Conservation (phyloP, 1,140 invertebrate species). For the Drosophila lacteicornis region DNA sequence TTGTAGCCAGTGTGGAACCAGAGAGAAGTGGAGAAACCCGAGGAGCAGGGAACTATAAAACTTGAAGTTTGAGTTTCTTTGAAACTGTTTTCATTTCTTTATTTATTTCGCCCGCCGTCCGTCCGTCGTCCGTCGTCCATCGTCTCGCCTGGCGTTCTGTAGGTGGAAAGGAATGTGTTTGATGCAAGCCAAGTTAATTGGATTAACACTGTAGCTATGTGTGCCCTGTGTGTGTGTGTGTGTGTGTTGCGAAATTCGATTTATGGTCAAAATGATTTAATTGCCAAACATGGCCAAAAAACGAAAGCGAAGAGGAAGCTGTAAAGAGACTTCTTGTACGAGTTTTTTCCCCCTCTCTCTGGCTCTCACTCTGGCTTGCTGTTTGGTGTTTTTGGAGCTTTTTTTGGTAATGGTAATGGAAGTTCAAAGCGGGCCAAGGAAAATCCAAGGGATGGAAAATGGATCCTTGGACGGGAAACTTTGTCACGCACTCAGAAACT, state of each 20-base stretch:
- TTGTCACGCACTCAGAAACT: slow-evolving; percentile 45
- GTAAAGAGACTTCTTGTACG: slow-evolving; percentile 6
- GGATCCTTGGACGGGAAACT: slow-evolving; percentile 30
- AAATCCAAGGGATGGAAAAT: slow-evolving; percentile 25
- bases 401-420: slow-evolving; percentile 32
- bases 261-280: slow-evolving; percentile 75
- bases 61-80: slow-evolving; percentile 76
- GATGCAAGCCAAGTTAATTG: slow-evolving; percentile 75
- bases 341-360: background rate
- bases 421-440: slow-evolving; percentile 31
- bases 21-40: slow-evolving; percentile 10
- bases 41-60: slow-evolving; percentile 67
- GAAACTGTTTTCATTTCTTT: slow-evolving; percentile 72
- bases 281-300: slow-evolving; percentile 62
- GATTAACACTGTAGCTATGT: slow-evolving; percentile 64
- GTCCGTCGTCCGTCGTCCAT: slow-evolving; percentile 2
- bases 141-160: slow-evolving; percentile 2
- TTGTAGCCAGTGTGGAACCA: slow-evolving; percentile 51
- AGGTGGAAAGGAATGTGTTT: slow-evolving; percentile 66
- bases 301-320: slow-evolving; percentile 8
- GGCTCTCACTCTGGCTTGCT: background rate
- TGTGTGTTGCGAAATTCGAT: slow-evolving; percentile 63
- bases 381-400: slow-evolving; percentile 14
- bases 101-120: slow-evolving; percentile 33
- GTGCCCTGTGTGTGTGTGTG: background rate